Base-by-base conservation (phyloP, 1,140 invertebrate species). In the Chironomus striatipennis region DNA sequence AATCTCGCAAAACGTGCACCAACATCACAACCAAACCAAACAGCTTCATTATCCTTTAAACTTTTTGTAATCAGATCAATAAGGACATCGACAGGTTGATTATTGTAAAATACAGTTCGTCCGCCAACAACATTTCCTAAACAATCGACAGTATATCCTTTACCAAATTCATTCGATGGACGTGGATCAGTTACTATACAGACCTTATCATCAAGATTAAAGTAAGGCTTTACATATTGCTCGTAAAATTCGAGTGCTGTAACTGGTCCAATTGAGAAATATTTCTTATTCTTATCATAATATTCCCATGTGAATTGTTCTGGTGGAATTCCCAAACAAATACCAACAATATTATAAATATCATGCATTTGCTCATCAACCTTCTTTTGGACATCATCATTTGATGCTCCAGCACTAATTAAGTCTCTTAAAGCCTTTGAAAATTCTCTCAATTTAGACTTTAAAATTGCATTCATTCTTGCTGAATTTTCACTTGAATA, bases 1-100 rank as follows among this genome's bases (percentile, higher is more conserved):
- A 95, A 94, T n/a, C 86, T 83, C 73, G 90, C 88, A 79, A 93
- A 91, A 74, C 91, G 83, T 83, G 95, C 95, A 73, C 86, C 87
- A 15, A 96, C 92, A 81, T 97, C 93, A 81, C 92, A 95, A n/a
- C 95, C 94, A 82, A 96, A 96, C 94, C 94, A 96, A 0, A 97
- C 93, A 7, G 93, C 87, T 80, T 96, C 93, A 47, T 91, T 90
- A 10, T 87, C 86, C 77, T 90, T 88, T 65, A 97, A 91, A 43
- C 91, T 93, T 75, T 91, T 89, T 10, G 88, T 89, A 0, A 90
- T 88, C 3, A 89, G 83, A 78, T 91, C 87, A 78, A 94, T 88
- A 0, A 96, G 83, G 1, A 90, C 80, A 65, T 93, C 91, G 5
- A 91, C 87, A 3, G 91, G 90, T 80, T 96, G 93, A 84, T 97